Evolutionary conservation across 2,797 vertebrate genomes (phyloP).

Genomic region (Glossophaga mutica): DNA sequence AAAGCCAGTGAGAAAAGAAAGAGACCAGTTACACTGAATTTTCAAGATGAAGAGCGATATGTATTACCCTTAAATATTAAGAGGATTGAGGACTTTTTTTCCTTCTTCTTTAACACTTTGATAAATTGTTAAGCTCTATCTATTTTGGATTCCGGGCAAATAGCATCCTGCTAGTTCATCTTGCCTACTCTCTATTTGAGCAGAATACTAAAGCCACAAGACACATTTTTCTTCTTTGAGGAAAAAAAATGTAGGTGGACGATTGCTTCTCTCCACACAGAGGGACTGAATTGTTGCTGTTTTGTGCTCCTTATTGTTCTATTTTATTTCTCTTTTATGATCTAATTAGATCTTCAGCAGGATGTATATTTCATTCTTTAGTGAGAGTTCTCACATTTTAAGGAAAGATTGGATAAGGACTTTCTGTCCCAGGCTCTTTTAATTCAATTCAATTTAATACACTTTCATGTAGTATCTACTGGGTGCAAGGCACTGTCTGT

Average conservation of each 20-base stretch:
- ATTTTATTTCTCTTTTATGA: background rate
- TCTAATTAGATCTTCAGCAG: background rate
- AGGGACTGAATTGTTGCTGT: background rate
- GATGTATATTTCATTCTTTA: background rate
- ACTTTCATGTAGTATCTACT: background rate
- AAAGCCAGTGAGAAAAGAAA: background rate
- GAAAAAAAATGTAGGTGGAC: background rate
- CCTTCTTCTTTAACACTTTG: background rate
- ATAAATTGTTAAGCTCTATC: constrained; percentile 15
- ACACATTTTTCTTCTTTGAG: background rate
- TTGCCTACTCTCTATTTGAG: constrained; percentile 5
- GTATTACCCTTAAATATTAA: constrained; percentile 4
- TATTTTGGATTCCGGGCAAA: constrained; percentile 42
- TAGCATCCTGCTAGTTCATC: background rate
- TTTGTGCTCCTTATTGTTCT: background rate
- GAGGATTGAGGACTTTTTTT: background rate
- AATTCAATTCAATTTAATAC: background rate
- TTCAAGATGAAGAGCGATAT: background rate
- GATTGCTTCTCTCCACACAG: background rate
- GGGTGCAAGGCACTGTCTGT: background rate
- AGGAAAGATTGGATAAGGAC: background rate
- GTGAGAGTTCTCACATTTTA: background rate
- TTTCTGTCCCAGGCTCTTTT: background rate
- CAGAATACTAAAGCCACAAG: constrained; percentile 1
- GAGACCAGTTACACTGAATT: background rate